A percentile compares a stretch with the other conserved stretches of the same genome.
These are phyloP conservation scores for Muntiacus reevesi DNA, from an alignment of 2,113 vertebrate species.

Conservation along the genomic window DNA sequence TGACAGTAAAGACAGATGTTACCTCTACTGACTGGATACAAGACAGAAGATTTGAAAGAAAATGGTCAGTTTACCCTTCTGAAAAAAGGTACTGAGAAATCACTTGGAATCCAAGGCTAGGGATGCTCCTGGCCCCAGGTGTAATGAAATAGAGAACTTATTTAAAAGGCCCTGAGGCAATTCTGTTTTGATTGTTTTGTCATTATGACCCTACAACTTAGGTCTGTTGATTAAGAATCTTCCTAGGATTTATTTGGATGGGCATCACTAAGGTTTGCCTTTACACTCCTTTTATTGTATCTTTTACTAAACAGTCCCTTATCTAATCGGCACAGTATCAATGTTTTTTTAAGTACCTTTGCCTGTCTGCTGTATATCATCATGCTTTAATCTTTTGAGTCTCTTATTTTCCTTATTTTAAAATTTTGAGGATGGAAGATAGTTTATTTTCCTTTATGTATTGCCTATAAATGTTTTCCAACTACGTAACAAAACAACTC, in stretches of 20 bases:
- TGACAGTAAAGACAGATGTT: not conserved
- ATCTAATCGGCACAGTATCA: not conserved
- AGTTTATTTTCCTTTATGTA: not conserved
- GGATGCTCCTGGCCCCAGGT: not conserved
- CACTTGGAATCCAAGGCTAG: not conserved
- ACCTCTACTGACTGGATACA: not conserved
- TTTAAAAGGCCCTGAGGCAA: not conserved
- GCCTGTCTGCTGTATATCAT: not conserved
- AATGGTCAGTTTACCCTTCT: not conserved
- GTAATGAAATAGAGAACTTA: not conserved
- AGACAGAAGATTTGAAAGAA: not conserved
- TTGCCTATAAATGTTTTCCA: not conserved
- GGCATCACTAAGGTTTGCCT: not conserved
- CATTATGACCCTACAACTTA: not conserved
- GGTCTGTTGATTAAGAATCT: not conserved
- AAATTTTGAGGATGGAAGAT: not conserved
- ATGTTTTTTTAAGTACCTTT: conserved; percentile 4
- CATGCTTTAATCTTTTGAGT: not conserved
- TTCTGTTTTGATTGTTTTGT: not conserved
- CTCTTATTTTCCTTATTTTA: conserved; percentile 1
- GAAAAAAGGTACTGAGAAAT: not conserved
- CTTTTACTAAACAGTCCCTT: not conserved
- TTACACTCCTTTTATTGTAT: not conserved
- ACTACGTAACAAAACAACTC: not conserved
- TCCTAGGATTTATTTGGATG: not conserved